These are phyloP conservation scores for Macrophya alboannulata DNA, from an alignment of 2,888 invertebrate genomes.

Conservation along the genomic window DNA sequence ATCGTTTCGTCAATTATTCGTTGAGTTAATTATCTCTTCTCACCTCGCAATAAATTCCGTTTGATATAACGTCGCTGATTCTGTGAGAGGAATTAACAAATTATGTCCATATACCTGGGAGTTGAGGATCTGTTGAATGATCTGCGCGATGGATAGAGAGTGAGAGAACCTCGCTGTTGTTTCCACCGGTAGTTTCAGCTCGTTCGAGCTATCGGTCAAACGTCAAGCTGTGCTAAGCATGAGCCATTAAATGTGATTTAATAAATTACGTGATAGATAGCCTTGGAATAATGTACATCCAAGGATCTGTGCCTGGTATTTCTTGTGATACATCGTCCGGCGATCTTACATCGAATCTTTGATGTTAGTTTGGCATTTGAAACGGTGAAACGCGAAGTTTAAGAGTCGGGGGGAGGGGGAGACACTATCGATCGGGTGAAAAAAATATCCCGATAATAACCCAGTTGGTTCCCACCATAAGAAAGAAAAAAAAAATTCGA, in stretches of 20 bases:
- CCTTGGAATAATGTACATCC: slow-evolving; percentile 33
- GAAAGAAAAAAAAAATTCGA: neutral
- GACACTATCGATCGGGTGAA: neutral
- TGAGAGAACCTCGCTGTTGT: neutral
- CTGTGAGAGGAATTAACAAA: neutral
- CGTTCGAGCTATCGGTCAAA: slow-evolving; percentile 42
- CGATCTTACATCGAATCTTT: neutral
- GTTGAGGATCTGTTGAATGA: neutral
- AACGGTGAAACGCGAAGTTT: no score
- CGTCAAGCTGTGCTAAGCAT: slow-evolving; percentile 30
- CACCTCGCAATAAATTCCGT: neutral
- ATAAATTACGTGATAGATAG: slow-evolving; percentile 39
- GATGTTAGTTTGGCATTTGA: neutral
- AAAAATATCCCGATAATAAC: no score
- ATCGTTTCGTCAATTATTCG: neutral
- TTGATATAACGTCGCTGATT: neutral
- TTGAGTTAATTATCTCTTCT: neutral
- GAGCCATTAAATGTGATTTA: slow-evolving; percentile 41
- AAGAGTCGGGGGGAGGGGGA: no score
- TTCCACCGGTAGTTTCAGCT: slow-evolving; percentile 23
- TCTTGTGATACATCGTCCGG: slow-evolving; percentile 9
- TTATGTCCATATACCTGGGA: neutral
- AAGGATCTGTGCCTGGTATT: slow-evolving; percentile 23
- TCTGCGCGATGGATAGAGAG: neutral
- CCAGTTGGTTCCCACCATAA: no score